These are phyloP conservation scores for Cassiopea xamachana DNA, from an alignment of 30 jellyfish, hydroid and myxozoan genomes.

Conservation along the genomic window DNA sequence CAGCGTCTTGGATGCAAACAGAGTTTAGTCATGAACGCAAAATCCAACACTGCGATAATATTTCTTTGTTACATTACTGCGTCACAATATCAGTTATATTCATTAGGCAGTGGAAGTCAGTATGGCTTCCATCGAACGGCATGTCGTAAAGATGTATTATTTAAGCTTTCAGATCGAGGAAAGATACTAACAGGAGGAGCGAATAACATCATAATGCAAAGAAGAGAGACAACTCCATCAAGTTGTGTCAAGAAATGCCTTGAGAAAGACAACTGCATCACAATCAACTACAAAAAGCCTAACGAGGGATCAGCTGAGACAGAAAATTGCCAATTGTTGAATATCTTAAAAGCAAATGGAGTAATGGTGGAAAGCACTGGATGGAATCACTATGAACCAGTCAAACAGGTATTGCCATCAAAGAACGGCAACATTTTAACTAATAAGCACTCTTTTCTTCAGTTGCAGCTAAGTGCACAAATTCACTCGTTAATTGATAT, in stretches of 20 bases:
- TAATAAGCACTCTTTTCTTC: no score
- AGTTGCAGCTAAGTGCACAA: no score
- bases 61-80: background rate
- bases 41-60: background rate
- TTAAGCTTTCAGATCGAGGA: background rate
- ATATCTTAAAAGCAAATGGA: slow-evolving; percentile 10
- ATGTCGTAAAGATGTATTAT: slow-evolving; percentile 15
- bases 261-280: background rate
- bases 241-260: slow-evolving; percentile 35
- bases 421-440: background rate
- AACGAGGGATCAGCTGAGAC: background rate
- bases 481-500: background rate
- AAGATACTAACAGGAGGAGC: background rate
- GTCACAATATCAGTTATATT: background rate
- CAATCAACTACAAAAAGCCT: slow-evolving; percentile 43
- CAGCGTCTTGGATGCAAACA: no score
- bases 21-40: background rate
- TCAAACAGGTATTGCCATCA: slow-evolving; percentile 25
- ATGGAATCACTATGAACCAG: slow-evolving; percentile 65
- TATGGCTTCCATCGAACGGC: background rate
- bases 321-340: slow-evolving; percentile 39
- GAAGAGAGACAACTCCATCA: background rate
- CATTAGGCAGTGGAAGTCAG: background rate
- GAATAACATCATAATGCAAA: background rate
- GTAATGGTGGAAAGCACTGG: background rate